Evolutionary conservation across 2,888 invertebrate genomes (phyloP).

Genomic region (Horisme vitalbata): DNA sequence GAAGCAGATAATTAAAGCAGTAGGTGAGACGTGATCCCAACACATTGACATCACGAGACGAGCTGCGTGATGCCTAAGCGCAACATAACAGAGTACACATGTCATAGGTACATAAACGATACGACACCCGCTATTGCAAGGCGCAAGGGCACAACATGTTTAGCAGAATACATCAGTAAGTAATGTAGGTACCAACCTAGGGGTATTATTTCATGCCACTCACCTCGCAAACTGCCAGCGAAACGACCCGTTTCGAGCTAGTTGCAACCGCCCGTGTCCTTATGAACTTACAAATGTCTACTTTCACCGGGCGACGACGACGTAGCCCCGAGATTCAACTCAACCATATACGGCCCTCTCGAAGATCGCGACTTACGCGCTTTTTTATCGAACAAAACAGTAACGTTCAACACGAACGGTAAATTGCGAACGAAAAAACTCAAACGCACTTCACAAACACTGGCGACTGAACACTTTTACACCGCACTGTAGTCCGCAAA

Average conservation of each 20-base stretch:
- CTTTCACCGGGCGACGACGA: constrained; percentile 72
- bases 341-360: constrained; percentile 68
- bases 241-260: constrained; percentile 70
- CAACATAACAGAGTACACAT: too few species aligned
- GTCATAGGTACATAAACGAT: too few species aligned
- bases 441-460: constrained; percentile 68
- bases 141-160: too few species aligned
- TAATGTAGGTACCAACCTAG: background rate
- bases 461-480: constrained; percentile 55
- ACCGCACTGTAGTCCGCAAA: constrained; percentile 64
- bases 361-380: constrained; percentile 70
- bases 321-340: constrained; percentile 67
- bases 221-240: constrained; percentile 73
- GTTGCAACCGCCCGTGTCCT: constrained; percentile 74
- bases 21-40: constrained; percentile 16
- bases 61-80: background rate
- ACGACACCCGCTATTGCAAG: too few species aligned
- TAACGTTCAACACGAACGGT: constrained; percentile 78
- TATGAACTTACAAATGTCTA: constrained; percentile 80
- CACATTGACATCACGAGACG: constrained; percentile 14
- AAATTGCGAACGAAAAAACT: constrained; percentile 67
- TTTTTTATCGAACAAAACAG: constrained; percentile 75
- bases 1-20: constrained; percentile 17
- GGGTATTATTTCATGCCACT: constrained; percentile 55
- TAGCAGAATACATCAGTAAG: background rate